Conservation (phyloP, 2,797 vertebrate species). For the Takifugu ocellatus region DNA sequence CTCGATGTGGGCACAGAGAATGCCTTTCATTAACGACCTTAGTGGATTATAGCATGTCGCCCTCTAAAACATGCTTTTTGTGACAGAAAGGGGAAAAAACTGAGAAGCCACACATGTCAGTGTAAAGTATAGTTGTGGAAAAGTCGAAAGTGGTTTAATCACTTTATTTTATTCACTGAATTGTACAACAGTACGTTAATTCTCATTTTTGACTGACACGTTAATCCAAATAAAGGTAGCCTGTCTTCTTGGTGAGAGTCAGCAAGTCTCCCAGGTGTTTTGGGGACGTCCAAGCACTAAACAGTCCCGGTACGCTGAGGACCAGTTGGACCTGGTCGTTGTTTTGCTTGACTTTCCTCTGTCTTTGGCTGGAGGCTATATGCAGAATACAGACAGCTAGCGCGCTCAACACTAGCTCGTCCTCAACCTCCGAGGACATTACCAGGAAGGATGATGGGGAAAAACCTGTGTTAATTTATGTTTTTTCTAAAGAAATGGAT, state of each 20-base stretch:
- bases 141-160: too few species aligned
- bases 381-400: slow-evolving; percentile 72
- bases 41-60: not conserved
- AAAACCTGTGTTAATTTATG: not conserved
- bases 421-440: slow-evolving; percentile 46
- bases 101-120: too few species aligned
- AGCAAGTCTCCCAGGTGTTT: slow-evolving; percentile 71
- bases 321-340: slow-evolving; percentile 75
- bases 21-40: slow-evolving; percentile 41
- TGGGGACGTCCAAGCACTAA: slow-evolving; percentile 74
- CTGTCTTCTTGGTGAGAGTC: slow-evolving; percentile 63
- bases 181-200: too few species aligned
- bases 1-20: slow-evolving; percentile 32
- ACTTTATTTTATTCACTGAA: too few species aligned
- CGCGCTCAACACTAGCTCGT: slow-evolving; percentile 57
- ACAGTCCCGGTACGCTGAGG: slow-evolving; percentile 72
- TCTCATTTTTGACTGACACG: too few species aligned
- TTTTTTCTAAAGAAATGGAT: too few species aligned
- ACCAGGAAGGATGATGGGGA: slow-evolving; percentile 23
- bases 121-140: too few species aligned
- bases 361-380: slow-evolving; percentile 76
- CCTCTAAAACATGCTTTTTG: too few species aligned
- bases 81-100: too few species aligned
- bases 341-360: slow-evolving; percentile 71
- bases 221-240: slow-evolving; percentile 38